These are phyloP conservation scores for Edolisoma coerulescens DNA, from an alignment of 2,113 vertebrate genomes.

Conservation along the genomic window DNA sequence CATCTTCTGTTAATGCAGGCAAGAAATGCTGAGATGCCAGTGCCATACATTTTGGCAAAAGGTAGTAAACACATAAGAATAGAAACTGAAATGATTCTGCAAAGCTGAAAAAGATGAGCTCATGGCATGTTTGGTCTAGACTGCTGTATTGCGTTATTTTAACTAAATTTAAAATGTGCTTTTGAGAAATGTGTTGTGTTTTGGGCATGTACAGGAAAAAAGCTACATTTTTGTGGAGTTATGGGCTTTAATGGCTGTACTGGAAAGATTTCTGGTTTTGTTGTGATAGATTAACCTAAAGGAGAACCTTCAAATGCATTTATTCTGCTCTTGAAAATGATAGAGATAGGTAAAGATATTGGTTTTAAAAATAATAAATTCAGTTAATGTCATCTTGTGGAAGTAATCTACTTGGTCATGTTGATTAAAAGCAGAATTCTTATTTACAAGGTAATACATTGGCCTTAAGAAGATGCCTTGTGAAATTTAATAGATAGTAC, in stretches of 20 bases:
- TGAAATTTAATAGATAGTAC: not conserved
- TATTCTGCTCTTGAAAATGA: not conserved
- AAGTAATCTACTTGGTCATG: not conserved
- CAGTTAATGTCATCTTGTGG: not conserved
- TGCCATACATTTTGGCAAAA: conserved; percentile 19
- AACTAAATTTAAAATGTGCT: conserved; percentile 27
- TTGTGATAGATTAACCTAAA: not conserved
- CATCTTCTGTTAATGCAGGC: not conserved
- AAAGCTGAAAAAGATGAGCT: conserved; percentile 16
- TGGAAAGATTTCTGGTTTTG: not conserved
- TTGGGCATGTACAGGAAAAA: not conserved
- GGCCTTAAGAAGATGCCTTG: not conserved
- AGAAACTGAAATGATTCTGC: not conserved
- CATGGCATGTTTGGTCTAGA: not conserved
- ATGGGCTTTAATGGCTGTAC: not conserved
- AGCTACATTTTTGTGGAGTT: not conserved
- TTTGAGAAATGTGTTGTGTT: not conserved
- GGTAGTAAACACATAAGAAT: not conserved
- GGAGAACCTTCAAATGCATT: not conserved
- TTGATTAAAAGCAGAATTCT: not conserved
- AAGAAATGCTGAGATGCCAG: not conserved
- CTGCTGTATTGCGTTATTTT: not conserved
- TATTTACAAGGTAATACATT: not conserved
- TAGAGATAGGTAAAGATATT: not conserved
- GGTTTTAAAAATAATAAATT: not conserved